Evolutionary conservation across 2,797 vertebrate genomes (phyloP).

Genomic region (Notolabrus celidotus): DNA sequence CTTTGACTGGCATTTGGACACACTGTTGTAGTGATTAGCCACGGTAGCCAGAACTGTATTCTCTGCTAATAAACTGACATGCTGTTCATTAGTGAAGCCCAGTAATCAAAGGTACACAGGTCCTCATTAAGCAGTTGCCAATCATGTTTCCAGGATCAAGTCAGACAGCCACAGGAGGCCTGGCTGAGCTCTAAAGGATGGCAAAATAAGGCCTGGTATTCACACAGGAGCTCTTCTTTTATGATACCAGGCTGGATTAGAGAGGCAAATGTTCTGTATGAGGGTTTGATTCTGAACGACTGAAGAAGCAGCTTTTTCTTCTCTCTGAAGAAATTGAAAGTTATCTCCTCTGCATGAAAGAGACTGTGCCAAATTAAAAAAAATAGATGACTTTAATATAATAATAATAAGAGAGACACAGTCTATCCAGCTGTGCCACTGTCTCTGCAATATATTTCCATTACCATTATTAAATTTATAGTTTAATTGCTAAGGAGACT

Average conservation of each 20-base stretch:
- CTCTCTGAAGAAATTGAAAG: not conserved
- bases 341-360: constrained; percentile 10
- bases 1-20: constrained; percentile 76
- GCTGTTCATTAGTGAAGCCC: constrained; percentile 67
- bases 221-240: constrained; percentile 27
- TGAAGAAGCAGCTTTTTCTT: constrained; percentile 2
- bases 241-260: not conserved
- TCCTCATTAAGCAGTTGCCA: constrained; percentile 73
- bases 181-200: constrained; percentile 33
- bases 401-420: constrained; percentile 22
- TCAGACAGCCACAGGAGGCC: constrained; percentile 43
- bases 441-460: constrained; percentile 40
- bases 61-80: constrained; percentile 67
- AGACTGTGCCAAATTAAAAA: not conserved
- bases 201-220: constrained; percentile 30
- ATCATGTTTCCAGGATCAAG: constrained; percentile 57
- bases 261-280: constrained; percentile 8
- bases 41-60: constrained; percentile 51
- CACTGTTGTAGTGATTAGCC: constrained; percentile 58
- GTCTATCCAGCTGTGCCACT: constrained; percentile 18
- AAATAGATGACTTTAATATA: constrained; percentile 19
- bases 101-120: constrained; percentile 71
- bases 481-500: constrained; percentile 26
- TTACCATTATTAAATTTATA: constrained; percentile 40
- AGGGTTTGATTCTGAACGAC: not conserved